Base-by-base conservation (phyloP, 2,797 vertebrate species). In the Xenopus petersii region DNA sequence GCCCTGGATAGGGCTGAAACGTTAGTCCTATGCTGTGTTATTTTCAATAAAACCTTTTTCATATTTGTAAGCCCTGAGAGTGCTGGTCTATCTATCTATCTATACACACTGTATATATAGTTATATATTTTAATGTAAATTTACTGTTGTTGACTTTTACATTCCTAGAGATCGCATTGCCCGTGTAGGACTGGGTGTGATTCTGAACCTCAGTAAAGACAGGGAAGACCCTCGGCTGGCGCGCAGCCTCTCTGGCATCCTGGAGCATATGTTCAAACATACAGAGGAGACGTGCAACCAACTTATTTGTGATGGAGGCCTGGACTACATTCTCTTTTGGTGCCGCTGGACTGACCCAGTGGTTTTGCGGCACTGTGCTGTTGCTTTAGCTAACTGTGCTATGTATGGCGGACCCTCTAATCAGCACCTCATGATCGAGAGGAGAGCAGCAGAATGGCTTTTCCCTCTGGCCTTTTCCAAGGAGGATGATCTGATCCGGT, bases 221-320 rank as follows among this genome's bases (percentile, higher is more conserved):
- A 91, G 93, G 46, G 94, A 96, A 0, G 90, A 95, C 0, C 91
- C 93, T 12, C 93, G 94, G 84, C 85, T 99, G 83, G 96, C 94
- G 0, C 92, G 89, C 63, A 96, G 94, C 0, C 73, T 95, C 33
- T 94, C 97, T 0, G 98, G 96, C 3, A 97, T 99, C 89, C 87
- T 99, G 82, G 96, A 98, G 86, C 98, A 99, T 89, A 99, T 99
- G 98, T 98, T 99, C 93, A 99, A 99, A 79, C 97, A 99, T 91
- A 94, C 94, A 0, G 97, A 98, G 86, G 96, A 98, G 88, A 99
- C 97, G 0, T 97, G 95, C 1, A 84, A 86, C 69, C 92, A 93
- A 80, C 93, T 99, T 56, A 98, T 99, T 84, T 83, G 86, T 0
- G 90, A 96, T 0, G 97, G 98, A 0, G 97, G 95, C 48, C 87